Base-by-base conservation (phyloP, 2,888 invertebrate genomes). In the Nasonovia ribisnigri region DNA sequence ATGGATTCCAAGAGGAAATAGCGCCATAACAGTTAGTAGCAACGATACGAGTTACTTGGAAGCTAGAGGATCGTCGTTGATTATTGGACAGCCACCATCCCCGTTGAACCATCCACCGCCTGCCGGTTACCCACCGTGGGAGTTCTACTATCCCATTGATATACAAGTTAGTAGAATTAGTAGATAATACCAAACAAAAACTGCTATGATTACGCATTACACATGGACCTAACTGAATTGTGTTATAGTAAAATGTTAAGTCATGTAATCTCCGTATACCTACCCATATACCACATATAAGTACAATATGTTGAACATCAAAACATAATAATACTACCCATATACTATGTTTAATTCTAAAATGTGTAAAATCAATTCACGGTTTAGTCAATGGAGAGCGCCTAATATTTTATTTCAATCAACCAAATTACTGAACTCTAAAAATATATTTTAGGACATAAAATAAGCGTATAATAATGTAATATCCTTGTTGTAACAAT, bases 21-120 rank as follows among this genome's bases (percentile, higher is more conserved):
- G 91, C 36, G 94, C 94, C 11, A 97, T 98, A 95, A 98, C 98
- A 57, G 98, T 98, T 96, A 98, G 98, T 95, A 98, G 98, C 95
- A 98, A 98, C 77, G 98, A 97, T 94, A 98, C 98, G 95, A 98
- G 98, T 94, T 98, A 98, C 95, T 96, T 98, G 95, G 98, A 98
- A 95, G 97, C 98, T 91, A 97, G 98, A 91, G 98, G 97, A 95
- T 98, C 98, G 43, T 97, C 98, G 84, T 97, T 98, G 94, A 97
- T 97, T 94, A 96, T 97, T 96, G 97, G 98, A 94, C 96, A 97
- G 95, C 97, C 97, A 93, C 97, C 97, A 95, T 95, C 96, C 24
- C 93, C 90, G 11, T 87, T 93, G 42, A 93, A 93, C 84, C 93
- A 93, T n/a, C 90, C 93, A 67, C 84, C 90, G 43, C 90, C 93